Conservation (phyloP, 2,797 vertebrate species). For the Sternotherus odoratus region DNA sequence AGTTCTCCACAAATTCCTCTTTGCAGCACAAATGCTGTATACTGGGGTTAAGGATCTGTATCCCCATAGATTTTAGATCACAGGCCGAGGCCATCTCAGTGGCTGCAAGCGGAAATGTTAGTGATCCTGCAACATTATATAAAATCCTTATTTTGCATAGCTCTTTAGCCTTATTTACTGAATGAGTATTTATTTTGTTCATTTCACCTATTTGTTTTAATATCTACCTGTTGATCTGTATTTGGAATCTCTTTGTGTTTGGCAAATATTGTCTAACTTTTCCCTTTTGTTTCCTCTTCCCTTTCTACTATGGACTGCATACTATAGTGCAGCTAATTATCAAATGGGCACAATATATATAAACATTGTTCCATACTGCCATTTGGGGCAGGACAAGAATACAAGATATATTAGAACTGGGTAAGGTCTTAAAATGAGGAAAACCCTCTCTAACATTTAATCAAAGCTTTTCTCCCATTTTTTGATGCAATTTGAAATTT, state of each 20-base stretch:
- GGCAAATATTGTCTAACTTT: constrained; percentile 28
- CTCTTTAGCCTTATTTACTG: constrained; percentile 22
- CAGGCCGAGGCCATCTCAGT: not conserved
- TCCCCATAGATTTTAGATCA: not conserved
- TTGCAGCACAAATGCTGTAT: not conserved
- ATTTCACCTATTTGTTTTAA: constrained; percentile 33
- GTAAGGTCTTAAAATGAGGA: not conserved
- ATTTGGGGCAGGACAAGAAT: not conserved
- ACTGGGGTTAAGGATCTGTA: not conserved
- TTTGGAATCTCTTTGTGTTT: not conserved
- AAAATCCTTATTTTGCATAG: not conserved
- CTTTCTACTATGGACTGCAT: not conserved
- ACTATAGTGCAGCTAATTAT: not conserved
- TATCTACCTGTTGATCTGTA: not conserved
- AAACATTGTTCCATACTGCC: not conserved
- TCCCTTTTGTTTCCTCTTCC: constrained; percentile 49
- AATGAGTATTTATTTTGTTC: not conserved
- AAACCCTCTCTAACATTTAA: not conserved
- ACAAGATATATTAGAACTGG: not conserved
- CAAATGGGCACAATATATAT: not conserved
- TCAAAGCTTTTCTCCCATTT: not conserved
- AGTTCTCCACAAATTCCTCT: not conserved
- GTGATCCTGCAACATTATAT: not conserved
- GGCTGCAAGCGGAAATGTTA: not conserved
- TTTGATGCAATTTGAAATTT: not conserved